Percentiles rank a stretch among this genome's conserved stretches.
These are phyloP conservation scores for Saccopteryx bilineata DNA, from an alignment of 2,113 vertebrate genomes.

Conservation along the genomic window DNA sequence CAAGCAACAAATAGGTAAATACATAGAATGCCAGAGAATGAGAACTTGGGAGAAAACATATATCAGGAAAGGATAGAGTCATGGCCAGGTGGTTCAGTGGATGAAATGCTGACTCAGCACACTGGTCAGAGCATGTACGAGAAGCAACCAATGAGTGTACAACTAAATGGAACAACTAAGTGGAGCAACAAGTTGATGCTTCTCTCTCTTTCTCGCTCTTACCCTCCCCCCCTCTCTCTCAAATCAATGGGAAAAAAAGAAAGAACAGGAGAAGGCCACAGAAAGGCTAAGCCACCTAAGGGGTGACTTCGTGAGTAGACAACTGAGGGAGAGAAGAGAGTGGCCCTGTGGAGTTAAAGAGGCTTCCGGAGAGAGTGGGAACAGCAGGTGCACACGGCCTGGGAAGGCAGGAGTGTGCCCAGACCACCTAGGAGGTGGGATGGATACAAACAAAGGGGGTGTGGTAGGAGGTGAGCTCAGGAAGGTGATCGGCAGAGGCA, in stretches of 20 bases:
- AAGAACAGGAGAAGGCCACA: neutral
- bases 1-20: neutral
- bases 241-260: neutral
- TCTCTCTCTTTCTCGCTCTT: no score
- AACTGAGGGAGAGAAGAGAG: neutral
- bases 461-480: neutral
- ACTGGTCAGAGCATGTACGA: no score
- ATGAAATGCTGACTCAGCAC: no score
- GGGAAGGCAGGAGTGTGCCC: neutral
- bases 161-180: no score
- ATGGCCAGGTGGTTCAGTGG: no score
- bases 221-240: no score
- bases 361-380: neutral
- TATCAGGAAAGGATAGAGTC: neutral
- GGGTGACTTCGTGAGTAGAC: neutral
- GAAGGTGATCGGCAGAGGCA: neutral
- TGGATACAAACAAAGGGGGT: neutral
- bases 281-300: neutral
- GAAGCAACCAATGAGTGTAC: no score
- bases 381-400: neutral
- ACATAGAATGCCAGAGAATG: neutral
- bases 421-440: neutral
- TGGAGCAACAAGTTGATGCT: no score
- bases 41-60: neutral
- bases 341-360: accelerated